These are phyloP conservation scores for Fringilla coelebs DNA, from an alignment of 2,797 vertebrate species.

Conservation along the genomic window DNA sequence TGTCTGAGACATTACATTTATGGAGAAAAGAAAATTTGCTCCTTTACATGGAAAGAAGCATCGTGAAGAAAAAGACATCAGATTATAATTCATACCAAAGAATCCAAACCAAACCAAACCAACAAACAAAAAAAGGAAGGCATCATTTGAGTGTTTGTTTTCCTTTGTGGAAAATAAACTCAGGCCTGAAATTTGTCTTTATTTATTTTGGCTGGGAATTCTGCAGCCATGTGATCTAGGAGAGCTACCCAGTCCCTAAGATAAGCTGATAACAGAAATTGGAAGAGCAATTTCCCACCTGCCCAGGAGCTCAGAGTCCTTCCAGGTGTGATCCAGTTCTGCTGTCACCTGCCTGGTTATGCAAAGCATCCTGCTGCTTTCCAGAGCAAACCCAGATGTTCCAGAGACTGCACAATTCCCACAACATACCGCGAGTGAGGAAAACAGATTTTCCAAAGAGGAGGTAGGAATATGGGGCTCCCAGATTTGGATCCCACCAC, in stretches of 20 bases:
- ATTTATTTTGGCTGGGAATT: background rate
- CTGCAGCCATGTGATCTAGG: background rate
- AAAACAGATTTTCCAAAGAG: background rate
- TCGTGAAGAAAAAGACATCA: background rate
- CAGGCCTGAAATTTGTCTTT: background rate
- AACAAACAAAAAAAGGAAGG: rapidly evolving
- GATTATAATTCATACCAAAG: background rate
- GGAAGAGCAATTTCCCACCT: background rate
- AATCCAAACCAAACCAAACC: background rate
- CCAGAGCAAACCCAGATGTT: constrained; percentile 14
- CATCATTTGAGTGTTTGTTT: rapidly evolving
- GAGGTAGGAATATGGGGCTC: background rate
- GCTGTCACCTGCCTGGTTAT: background rate
- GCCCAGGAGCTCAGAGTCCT: background rate
- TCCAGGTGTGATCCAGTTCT: background rate
- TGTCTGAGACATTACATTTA: background rate
- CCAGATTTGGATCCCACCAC: background rate
- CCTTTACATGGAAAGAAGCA: background rate
- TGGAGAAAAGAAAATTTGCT: background rate
- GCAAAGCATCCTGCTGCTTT: background rate
- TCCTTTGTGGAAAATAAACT: background rate
- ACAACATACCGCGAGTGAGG: background rate
- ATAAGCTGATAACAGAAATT: background rate
- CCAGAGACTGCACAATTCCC: background rate
- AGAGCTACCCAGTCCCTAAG: background rate